Conservation (phyloP, 2,797 vertebrate genomes). For the Tragelaphus eurycerus region DNA sequence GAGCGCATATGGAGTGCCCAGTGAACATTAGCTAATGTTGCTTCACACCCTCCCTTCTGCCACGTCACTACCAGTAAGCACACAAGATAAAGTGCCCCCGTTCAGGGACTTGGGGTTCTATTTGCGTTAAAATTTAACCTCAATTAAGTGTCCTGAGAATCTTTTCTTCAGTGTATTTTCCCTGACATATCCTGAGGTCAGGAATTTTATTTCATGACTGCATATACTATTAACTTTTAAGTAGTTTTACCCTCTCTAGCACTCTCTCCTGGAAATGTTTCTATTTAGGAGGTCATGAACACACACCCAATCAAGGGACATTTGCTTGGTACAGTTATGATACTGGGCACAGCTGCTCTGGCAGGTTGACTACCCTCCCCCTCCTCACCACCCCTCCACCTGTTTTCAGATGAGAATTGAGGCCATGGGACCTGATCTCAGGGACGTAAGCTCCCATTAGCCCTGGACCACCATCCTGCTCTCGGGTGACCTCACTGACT, state of each 20-base stretch:
- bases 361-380: neutral
- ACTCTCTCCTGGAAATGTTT: neutral
- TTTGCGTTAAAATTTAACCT: conserved; percentile 21
- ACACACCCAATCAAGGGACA: neutral
- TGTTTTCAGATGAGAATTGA: neutral
- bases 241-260: neutral
- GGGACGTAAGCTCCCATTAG: neutral
- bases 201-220: conserved; percentile 10
- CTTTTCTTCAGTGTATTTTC: neutral
- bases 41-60: neutral
- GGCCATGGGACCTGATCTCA: neutral
- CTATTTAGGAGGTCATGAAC: neutral
- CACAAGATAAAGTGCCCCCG: neutral
- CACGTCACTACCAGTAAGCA: neutral
- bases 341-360: neutral
- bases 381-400: neutral
- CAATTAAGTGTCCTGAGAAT: neutral
- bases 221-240: neutral
- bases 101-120: neutral
- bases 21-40: neutral
- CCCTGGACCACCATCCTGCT: neutral
- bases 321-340: neutral
- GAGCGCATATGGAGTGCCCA: neutral
- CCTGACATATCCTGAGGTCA: neutral
- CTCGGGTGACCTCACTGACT: neutral